Percentiles rank a stretch among this genome's conserved stretches.
Conservation (phyloP, 2,888 invertebrate genomes). For the Yponomeuta evonymella region DNA sequence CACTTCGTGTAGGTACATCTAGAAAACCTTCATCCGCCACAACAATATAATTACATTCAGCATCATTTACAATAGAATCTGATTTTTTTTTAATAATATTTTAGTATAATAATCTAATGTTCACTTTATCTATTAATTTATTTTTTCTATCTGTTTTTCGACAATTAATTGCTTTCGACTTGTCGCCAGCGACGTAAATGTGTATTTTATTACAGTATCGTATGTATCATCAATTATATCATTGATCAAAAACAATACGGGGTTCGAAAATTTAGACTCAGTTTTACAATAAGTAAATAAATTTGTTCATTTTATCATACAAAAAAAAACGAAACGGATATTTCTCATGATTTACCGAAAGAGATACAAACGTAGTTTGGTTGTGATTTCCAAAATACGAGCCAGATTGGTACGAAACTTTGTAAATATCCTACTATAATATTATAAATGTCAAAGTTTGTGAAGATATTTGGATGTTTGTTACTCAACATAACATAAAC, state of each 20-base stretch:
- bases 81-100: slow-evolving; percentile 21
- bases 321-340: no score
- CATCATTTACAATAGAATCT: slow-evolving; percentile 44
- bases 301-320: no score
- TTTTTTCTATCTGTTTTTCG: slow-evolving; percentile 14
- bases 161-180: slow-evolving; percentile 10
- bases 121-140: slow-evolving; percentile 13
- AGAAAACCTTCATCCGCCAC: slow-evolving; percentile 40
- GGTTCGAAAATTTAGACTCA: no score
- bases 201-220: not conserved
- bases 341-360: no score
- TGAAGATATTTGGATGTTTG: no score
- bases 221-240: not conserved
- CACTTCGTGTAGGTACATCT: slow-evolving; percentile 32
- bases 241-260: not conserved
- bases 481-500: no score
- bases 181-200: slow-evolving; percentile 23
- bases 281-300: no score
- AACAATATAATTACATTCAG: slow-evolving; percentile 40
- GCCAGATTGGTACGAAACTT: no score
- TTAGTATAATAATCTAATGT: not conserved
- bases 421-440: no score
- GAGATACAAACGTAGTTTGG: no score
- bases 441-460: no score
- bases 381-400: no score